Conservation (phyloP, 2,888 invertebrate species). For the Liodrosophila aerea region DNA sequence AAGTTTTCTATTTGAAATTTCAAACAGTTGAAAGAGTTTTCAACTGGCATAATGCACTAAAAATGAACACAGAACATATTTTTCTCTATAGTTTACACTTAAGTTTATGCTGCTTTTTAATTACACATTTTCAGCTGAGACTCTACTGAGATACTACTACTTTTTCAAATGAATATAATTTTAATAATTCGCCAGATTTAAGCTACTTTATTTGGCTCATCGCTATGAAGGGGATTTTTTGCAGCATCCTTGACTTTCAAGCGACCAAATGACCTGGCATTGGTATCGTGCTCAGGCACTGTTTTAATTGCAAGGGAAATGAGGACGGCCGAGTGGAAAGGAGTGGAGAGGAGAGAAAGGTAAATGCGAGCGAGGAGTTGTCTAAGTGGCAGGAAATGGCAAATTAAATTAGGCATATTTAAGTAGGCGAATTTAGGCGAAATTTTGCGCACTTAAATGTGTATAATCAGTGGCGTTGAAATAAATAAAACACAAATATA, state of each 20-base stretch:
- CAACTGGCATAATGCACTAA: too few relatives aligned
- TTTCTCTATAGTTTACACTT: too few relatives aligned
- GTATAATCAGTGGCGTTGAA: constrained; percentile 15
- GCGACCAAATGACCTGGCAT: constrained; percentile 23
- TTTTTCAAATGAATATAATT: too few relatives aligned
- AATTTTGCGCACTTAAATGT: constrained; percentile 33
- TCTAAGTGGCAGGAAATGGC: constrained; percentile 20
- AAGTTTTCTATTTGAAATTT: too few relatives aligned
- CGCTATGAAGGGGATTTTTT: not conserved
- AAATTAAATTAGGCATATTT: constrained; percentile 73
- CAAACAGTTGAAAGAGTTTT: too few relatives aligned
- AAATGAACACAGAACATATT: too few relatives aligned
- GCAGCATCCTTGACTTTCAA: constrained; percentile 6
- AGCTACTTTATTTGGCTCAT: too few relatives aligned
- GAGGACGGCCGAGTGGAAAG: too few relatives aligned
- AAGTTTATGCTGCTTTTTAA: too few relatives aligned
- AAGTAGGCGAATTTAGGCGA: constrained; percentile 55
- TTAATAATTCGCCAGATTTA: not conserved
- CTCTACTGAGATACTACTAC: too few relatives aligned
- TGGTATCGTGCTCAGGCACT: constrained; percentile 32
- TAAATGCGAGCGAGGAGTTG: not conserved
- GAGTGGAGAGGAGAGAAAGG: too few relatives aligned
- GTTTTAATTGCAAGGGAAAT: constrained; percentile 44
- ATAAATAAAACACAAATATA: constrained; percentile 9
- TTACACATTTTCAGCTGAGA: too few relatives aligned